A percentile compares a stretch with the other conserved stretches of the same genome.
phyloP scores from a whole-genome alignment of 2,113 vertebrate genomes.

The Gambusia affinis region DNA sequence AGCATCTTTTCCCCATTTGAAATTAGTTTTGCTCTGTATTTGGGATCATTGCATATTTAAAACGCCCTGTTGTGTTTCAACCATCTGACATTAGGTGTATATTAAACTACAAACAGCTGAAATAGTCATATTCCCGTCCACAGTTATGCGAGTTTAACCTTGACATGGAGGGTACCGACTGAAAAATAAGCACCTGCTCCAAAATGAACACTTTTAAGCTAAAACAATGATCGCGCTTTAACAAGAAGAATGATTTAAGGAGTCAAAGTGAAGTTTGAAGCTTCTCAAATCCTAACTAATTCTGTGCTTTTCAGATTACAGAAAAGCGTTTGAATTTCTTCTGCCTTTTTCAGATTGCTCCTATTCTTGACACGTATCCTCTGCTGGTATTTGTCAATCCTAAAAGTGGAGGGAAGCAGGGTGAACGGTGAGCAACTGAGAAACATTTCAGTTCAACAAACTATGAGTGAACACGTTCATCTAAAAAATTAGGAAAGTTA shows the following conservation, averaged over 20 bases:
- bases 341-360: slow-evolving; percentile 77
- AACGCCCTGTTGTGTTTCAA: background rate
- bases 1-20: background rate
- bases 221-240: too few relatives aligned
- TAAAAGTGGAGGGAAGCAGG: slow-evolving; percentile 94
- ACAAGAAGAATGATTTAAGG: too few relatives aligned
- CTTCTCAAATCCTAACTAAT: background rate
- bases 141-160: too few relatives aligned
- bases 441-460: background rate
- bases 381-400: slow-evolving; percentile 93
- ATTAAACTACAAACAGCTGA: too few relatives aligned
- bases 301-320: background rate
- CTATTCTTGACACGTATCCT: slow-evolving; percentile 84
- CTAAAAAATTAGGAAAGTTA: background rate
- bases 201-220: too few relatives aligned
- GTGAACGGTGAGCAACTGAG: slow-evolving; percentile 81
- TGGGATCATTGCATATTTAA: background rate
- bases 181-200: too few relatives aligned
- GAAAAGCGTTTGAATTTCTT: background rate
- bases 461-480: background rate
- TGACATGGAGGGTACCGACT: too few relatives aligned
- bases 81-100: too few relatives aligned
- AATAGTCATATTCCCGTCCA: too few relatives aligned
- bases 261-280: too few relatives aligned
- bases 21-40: background rate